Evolutionary conservation across 1,140 invertebrate genomes (phyloP).

Genomic region (Acromyrmex heyeri): DNA sequence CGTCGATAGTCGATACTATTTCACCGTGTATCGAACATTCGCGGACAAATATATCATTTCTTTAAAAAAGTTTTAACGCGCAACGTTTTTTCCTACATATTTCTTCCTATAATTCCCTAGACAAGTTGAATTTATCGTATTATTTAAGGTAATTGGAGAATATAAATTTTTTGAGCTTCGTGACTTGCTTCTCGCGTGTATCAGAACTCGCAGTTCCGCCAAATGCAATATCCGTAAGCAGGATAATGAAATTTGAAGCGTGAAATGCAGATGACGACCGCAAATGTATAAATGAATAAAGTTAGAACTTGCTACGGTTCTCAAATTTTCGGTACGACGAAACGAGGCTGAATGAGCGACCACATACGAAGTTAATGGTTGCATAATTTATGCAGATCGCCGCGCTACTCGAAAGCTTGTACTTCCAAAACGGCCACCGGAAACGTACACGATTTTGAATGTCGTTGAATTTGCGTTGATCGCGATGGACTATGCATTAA

Average conservation of each 20-base stretch:
- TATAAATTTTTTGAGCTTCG: not conserved
- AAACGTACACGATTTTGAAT: conserved; percentile 54
- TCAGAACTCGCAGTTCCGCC: not conserved
- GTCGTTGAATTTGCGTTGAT: conserved; percentile 41
- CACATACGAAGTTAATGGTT: conserved; percentile 59
- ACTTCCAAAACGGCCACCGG: conserved; percentile 39
- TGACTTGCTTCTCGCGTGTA: not conserved
- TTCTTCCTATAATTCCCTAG: not conserved
- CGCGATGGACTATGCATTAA: conserved; percentile 46
- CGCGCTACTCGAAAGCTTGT: conserved; percentile 28
- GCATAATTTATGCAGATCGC: conserved; percentile 60
- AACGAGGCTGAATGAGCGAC: conserved; percentile 24
- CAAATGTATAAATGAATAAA: conserved; percentile 49
- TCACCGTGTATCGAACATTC: not conserved
- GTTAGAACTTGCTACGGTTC: not conserved
- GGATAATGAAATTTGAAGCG: conserved; percentile 26
- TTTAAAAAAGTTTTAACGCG: conserved; percentile 17
- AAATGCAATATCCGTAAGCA: not conserved
- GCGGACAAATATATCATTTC: conserved; percentile 24
- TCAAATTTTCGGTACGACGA: conserved; percentile 42
- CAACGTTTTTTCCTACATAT: not conserved
- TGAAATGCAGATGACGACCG: conserved; percentile 26
- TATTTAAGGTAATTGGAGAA: not conserved
- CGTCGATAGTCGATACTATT: conserved; percentile 46
- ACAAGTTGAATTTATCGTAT: not conserved